These are phyloP conservation scores for Pachydiplax longipennis DNA, from an alignment of 2,888 invertebrate species.

Conservation along the genomic window DNA sequence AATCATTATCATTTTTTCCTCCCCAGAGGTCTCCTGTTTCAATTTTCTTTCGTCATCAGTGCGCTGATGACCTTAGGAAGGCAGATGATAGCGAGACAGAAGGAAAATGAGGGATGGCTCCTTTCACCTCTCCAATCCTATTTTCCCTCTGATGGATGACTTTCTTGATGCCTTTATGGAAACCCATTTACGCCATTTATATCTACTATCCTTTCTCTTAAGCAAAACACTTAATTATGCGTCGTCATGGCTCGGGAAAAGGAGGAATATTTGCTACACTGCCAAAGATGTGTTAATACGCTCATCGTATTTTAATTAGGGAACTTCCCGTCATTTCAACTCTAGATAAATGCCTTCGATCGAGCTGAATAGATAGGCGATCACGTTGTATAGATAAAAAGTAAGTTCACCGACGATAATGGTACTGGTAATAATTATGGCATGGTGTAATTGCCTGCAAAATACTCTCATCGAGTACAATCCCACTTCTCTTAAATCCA, in stretches of 20 bases:
- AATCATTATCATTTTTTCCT: conserved; percentile 14
- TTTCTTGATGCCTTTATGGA: conserved; percentile 40
- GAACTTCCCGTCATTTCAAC: background rate
- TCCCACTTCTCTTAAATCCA: no score
- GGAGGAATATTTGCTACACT: background rate
- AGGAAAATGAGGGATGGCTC: background rate
- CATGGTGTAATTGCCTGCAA: no score
- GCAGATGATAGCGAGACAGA: background rate
- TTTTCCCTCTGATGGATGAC: conserved; percentile 31
- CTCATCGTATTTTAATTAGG: conserved; percentile 1
- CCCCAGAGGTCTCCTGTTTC: background rate
- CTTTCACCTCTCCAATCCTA: background rate
- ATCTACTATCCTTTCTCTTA: conserved; percentile 16
- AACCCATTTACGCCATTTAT: conserved; percentile 38
- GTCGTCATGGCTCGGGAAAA: background rate
- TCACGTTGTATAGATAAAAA: no score
- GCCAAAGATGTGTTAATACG: background rate
- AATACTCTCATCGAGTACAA: no score
- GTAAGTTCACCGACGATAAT: no score
- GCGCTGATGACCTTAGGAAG: conserved; percentile 25
- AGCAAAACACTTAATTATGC: conserved; percentile 28
- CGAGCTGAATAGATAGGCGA: no score
- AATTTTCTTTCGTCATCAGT: conserved; percentile 22
- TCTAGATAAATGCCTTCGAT: no score
- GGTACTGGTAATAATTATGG: no score